phyloP scores from a whole-genome alignment of 1,140 invertebrate species.

The Danaus plexippus region DNA sequence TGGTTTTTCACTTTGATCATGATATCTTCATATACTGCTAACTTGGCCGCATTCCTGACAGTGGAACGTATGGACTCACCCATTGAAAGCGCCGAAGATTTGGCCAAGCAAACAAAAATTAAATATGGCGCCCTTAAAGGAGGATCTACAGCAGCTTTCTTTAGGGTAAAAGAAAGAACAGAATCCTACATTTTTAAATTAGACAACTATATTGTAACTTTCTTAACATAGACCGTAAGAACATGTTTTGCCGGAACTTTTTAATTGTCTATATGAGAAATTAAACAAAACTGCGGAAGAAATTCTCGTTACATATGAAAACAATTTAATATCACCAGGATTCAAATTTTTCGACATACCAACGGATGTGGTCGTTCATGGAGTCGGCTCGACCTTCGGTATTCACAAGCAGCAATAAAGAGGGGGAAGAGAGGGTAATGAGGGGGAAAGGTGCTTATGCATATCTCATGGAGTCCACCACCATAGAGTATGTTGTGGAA shows the following conservation, averaged over 20 bases:
- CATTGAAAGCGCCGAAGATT: slow-evolving; percentile 95
- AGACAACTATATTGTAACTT: not conserved
- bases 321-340: slow-evolving; percentile 73
- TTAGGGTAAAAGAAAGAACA: slow-evolving; percentile 78
- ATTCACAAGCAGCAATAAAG: slow-evolving; percentile 87
- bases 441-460: slow-evolving; percentile 90
- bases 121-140: slow-evolving; percentile 95
- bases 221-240: not conserved
- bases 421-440: slow-evolving; percentile 88
- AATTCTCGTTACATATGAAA: not conserved
- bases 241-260: no score
- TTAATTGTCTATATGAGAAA: no score
- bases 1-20: slow-evolving; percentile 99
- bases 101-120: slow-evolving; percentile 96
- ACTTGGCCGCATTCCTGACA: slow-evolving; percentile 96
- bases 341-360: slow-evolving; percentile 92
- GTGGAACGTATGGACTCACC: slow-evolving; percentile 97
- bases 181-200: slow-evolving; percentile 2
- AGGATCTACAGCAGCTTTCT: slow-evolving; percentile 93
- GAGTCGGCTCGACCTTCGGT: slow-evolving; percentile 87
- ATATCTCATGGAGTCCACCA: slow-evolving; percentile 94
- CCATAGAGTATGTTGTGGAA: slow-evolving; percentile 92
- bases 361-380: slow-evolving; percentile 95
- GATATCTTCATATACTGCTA: slow-evolving; percentile 98
- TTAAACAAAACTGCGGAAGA: not conserved